Percentiles rank a stretch among this genome's conserved stretches.
Evolutionary conservation across 2,797 vertebrate species (phyloP).

Genomic region (Sebastes minor): DNA sequence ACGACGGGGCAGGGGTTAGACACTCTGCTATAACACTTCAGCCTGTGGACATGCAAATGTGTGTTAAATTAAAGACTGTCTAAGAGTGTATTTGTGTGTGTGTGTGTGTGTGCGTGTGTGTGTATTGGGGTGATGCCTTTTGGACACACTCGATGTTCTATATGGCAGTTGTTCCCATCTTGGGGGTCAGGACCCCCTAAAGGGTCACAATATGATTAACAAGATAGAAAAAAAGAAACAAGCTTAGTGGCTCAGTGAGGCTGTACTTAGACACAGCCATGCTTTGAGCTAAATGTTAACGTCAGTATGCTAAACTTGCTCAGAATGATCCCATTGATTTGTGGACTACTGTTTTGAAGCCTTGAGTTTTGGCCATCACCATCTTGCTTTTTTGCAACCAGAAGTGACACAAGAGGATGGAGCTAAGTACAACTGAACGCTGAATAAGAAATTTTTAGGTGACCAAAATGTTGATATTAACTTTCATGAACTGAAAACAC

Average conservation of each 20-base stretch:
- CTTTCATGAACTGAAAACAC: no score
- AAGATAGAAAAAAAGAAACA: not conserved
- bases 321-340: rapidly evolving
- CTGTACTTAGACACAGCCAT: no score
- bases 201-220: not conserved
- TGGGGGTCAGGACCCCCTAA: not conserved
- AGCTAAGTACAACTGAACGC: no score
- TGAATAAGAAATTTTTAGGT: rapidly evolving
- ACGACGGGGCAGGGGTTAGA: constrained; percentile 17
- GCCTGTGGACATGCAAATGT: constrained; percentile 1
- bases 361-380: no score
- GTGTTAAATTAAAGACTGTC: constrained; percentile 11
- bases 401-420: no score
- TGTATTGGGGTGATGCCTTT: not conserved
- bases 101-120: not conserved
- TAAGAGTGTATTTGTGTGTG: constrained; percentile 1
- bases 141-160: not conserved
- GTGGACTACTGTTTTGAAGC: no score
- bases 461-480: no score
- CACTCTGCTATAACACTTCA: constrained; percentile 9
- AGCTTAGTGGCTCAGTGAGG: not conserved
- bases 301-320: no score
- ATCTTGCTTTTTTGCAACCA: no score
- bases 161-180: not conserved
- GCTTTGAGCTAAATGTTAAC: not conserved